Evolutionary conservation across 1,140 invertebrate species (phyloP), one percentile per base, ranked within the genome.

Genomic region (Atta cephalotes): DNA sequence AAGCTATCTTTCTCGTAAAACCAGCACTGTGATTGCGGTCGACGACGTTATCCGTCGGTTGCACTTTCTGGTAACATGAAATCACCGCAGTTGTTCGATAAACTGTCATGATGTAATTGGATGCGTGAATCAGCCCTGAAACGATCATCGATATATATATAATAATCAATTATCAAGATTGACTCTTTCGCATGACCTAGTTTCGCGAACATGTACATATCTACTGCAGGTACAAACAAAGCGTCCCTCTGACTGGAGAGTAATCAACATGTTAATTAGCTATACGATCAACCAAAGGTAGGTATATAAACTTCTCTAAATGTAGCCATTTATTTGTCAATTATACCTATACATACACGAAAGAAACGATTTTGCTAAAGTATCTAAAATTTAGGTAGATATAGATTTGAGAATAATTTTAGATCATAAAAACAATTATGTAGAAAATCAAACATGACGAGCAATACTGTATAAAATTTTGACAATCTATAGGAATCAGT

Each of bases 111-210:
- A 31, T n/a, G 25, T 76, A 51, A 62, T 45, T 58, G 0, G 7
- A 76, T 28, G 18, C 39, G 25, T 53, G 39, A 49, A 49, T 70
- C 12, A 16, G 18, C 14, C 18, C 56, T 51, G 45, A 84, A 62
- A 49, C 35, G 35, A 51, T 35, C 45, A 18, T 14, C 12, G 16
- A 25, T 60, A 60, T 39, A 28, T 39, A 28, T 51, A 72, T n/a
- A 72, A 74, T 63, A 84, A 76, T 80, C 21, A 21, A 80, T 82
- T 72, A n/a, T 25, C 70, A n/a, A 62, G 68, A 82, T 45, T 74
- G 39, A 82, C 31, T 21, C 35, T 16, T 7, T 49, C 58, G 18
- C 14, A 16, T 39, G 68, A 51, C 68, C 68, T 82, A 18, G 14
- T 82, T 82, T 45, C 21, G 3, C 53, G 35, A 18, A 7, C 35